Evolutionary conservation across 2,113 vertebrate genomes (phyloP).

Genomic region (Ibidorhyncha struthersii): DNA sequence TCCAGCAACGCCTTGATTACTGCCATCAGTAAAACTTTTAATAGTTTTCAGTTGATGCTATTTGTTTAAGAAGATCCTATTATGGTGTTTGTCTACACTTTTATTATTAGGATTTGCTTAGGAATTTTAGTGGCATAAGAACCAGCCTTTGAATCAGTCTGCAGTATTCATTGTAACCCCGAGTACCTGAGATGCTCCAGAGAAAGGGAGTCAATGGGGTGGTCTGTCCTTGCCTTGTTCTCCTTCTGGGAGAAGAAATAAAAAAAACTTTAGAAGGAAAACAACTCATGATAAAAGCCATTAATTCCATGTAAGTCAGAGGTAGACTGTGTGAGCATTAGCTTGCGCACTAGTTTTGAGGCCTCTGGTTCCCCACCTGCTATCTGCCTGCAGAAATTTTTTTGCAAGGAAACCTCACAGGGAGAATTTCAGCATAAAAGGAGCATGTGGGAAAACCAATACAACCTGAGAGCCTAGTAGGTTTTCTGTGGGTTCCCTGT

Average conservation of each 20-base stretch:
- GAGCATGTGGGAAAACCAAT: not conserved
- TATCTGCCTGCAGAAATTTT: not conserved
- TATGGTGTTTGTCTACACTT: not conserved
- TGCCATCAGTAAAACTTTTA: slow-evolving; percentile 71
- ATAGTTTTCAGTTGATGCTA: not conserved
- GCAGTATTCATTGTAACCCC: not conserved
- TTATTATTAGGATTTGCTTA: not conserved
- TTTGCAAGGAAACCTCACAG: not conserved
- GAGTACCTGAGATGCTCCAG: not conserved
- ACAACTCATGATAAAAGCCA: not conserved
- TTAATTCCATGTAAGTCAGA: not conserved
- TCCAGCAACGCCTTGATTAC: slow-evolving; percentile 81
- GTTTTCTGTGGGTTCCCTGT: not conserved
- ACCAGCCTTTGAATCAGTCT: not conserved
- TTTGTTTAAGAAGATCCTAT: not conserved
- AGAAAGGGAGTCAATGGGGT: not conserved
- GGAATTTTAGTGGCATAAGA: not conserved
- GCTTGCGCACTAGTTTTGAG: not conserved
- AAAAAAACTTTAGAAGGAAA: not conserved
- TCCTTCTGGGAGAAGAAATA: not conserved
- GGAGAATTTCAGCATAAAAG: not conserved
- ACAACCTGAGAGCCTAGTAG: not conserved
- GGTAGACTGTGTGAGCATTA: not conserved
- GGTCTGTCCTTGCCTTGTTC: not conserved
- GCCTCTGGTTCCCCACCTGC: not conserved